Evolutionary conservation across 2,113 vertebrate genomes (phyloP).

Genomic region (Todiramphus chloris): DNA sequence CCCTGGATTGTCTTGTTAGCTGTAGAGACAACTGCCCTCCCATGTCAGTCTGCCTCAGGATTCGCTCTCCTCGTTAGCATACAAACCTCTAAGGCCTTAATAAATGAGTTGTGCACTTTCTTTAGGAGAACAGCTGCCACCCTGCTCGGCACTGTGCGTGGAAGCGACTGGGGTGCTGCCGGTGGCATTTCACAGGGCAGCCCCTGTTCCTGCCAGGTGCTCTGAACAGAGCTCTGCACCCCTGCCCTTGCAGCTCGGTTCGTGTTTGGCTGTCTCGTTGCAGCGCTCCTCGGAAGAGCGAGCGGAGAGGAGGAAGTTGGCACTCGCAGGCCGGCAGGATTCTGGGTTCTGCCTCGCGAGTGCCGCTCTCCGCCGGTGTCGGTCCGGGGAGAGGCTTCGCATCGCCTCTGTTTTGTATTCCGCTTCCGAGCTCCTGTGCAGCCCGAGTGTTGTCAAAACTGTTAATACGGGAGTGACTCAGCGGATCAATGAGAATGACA

Average conservation of each 20-base stretch:
- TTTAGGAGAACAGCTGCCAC: background rate
- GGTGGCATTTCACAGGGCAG: background rate
- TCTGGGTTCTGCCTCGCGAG: background rate
- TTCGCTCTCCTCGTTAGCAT: background rate
- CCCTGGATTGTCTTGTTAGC: accelerated
- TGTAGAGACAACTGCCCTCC: background rate
- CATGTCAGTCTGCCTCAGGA: background rate
- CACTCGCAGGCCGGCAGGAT: slow-evolving; percentile 11
- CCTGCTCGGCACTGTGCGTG: background rate
- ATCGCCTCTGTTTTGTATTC: background rate
- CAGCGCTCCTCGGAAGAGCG: background rate
- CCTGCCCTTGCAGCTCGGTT: background rate
- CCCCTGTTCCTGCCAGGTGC: background rate
- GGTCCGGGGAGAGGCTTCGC: background rate
- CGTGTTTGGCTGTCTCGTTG: background rate
- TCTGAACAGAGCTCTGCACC: background rate
- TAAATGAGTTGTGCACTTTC: background rate
- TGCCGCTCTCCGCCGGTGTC: too few species aligned
- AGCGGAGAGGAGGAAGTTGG: background rate
- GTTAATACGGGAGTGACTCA: slow-evolving; percentile 65
- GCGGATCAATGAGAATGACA: slow-evolving; percentile 58
- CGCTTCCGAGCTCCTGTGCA: background rate
- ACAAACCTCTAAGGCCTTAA: background rate
- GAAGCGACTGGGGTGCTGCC: background rate
- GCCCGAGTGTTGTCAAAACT: slow-evolving; percentile 31